Base-by-base conservation (phyloP, 2,888 invertebrate genomes). In the Pharmacophagus antenor region DNA sequence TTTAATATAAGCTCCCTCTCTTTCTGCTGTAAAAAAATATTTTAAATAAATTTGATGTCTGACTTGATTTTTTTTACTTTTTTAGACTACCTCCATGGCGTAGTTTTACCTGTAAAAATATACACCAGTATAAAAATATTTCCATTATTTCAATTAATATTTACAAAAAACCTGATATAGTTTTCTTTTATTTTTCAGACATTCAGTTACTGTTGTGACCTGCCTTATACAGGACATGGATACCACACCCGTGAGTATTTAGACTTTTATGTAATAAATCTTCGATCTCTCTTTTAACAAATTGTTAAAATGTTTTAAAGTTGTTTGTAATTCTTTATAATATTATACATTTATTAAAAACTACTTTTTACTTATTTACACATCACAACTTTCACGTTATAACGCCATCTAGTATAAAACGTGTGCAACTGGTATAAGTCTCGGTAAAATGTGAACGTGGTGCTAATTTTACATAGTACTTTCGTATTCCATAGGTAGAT, bases 181-280 rank as follows among this genome's bases (percentile, higher is more conserved):
- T 67, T 63, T 72, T 66, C 69, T 70, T 75, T 73, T 70, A n/a
- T n/a, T n/a, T 85, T 84, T 58, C 85, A 86, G 86, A 84, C 84
- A 73, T 74, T 82, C 70, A 79, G 75, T 80, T 79, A 71, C 77
- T 71, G 74, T 70, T 69, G 70, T 66, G 69, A 67, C 72, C 68
- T 72, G 70, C 66, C 66, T 67, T 69, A 71, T 63, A 66, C 88
- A 85, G 88, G 71, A 76, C 69, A 72, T 75, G 71, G 77, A 80
- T 72, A 80, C 81, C 79, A 80, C 83, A 87, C 82, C 85, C 85
- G 88, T 89, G 71, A 88, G 88, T 89, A 82, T 23, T 37, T 42
- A 42, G n/a, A n/a, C n/a, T n/a, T n/a, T n/a, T n/a, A 42, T 42
- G 15, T 17, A 15, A 42, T 17, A n/a, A n/a, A 17, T 17, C 31